Percentiles rank a stretch among this genome's conserved stretches.
These are phyloP conservation scores for Drosophila mojavensis DNA, from an alignment of 1,140 invertebrate species.

Conservation along the genomic window DNA sequence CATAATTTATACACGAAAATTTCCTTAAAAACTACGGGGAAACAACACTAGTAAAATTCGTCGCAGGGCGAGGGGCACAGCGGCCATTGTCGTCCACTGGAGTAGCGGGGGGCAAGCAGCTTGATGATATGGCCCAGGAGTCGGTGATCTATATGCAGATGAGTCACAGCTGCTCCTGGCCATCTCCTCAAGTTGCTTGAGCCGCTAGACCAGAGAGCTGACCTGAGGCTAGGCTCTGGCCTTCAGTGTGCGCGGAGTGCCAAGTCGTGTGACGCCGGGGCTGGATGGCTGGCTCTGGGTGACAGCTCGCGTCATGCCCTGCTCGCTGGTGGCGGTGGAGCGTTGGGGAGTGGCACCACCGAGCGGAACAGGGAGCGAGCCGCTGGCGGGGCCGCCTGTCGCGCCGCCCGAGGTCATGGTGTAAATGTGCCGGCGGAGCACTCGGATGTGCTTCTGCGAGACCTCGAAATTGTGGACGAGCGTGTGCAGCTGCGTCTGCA, in stretches of 20 bases:
- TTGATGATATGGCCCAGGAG: slow-evolving; percentile 45
- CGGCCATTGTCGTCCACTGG: neutral
- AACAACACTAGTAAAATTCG: slow-evolving; percentile 25
- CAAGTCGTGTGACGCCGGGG: slow-evolving; percentile 13
- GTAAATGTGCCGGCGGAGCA: slow-evolving; percentile 74
- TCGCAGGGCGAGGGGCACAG: neutral
- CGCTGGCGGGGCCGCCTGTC: neutral
- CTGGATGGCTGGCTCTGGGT: slow-evolving; percentile 6
- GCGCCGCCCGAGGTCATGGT: slow-evolving; percentile 61
- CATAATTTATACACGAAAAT: slow-evolving; percentile 13
- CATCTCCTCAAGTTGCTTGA: slow-evolving; percentile 58
- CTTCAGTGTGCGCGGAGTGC: slow-evolving; percentile 3
- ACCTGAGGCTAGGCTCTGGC: slow-evolving; percentile 11
- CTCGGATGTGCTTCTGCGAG: slow-evolving; percentile 78
- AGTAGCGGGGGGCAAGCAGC: slow-evolving; percentile 42
- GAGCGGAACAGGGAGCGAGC: neutral
- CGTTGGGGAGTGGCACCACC: slow-evolving; percentile 3
- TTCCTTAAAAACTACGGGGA: neutral
- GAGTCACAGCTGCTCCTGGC: neutral
- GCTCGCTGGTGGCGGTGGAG: slow-evolving; percentile 24
- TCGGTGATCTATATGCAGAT: neutral
- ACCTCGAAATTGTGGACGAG: slow-evolving; percentile 81
- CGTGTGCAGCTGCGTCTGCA: slow-evolving; percentile 76
- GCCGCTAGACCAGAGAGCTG: slow-evolving; percentile 2
- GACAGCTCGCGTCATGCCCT: slow-evolving; percentile 17